Evolutionary conservation across 2,888 invertebrate species (phyloP).

Genomic region (Cerceris ruficornis): DNA sequence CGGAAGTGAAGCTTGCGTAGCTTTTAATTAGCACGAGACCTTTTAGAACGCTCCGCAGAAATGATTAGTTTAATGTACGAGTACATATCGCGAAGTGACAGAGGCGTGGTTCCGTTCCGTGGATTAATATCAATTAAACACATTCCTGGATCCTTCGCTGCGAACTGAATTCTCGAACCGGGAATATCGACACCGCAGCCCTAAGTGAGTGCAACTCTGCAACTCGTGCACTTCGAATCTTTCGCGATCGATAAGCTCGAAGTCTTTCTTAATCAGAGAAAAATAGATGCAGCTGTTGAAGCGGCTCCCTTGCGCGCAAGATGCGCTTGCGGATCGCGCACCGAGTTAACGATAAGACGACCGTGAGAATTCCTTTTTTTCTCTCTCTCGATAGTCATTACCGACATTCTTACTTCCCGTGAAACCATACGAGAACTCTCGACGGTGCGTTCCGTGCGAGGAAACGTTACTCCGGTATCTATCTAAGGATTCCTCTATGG

Average conservation of each 20-base stretch:
- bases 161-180: constrained; percentile 45
- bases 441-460: constrained; percentile 12
- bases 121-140: constrained; percentile 57
- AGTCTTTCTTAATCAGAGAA: constrained; percentile 42
- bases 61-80: constrained; percentile 9
- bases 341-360: constrained; percentile 20
- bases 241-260: constrained; percentile 42
- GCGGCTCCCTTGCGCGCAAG: neutral
- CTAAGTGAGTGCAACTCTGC: constrained; percentile 29
- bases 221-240: constrained; percentile 15
- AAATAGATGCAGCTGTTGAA: constrained; percentile 12
- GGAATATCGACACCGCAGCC: constrained; percentile 43
- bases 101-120: constrained; percentile 16
- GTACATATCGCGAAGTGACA: constrained; percentile 25
- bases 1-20: neutral
- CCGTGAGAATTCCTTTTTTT: constrained; percentile 24
- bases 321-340: constrained; percentile 17
- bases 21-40: neutral
- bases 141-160: constrained; percentile 44
- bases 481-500: constrained; percentile 26
- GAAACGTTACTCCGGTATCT: constrained; percentile 13
- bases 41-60: neutral
- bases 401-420: constrained; percentile 23
- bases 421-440: constrained; percentile 33
- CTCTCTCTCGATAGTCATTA: constrained; percentile 45